Evolutionary conservation across 2,113 vertebrate species (phyloP).

Genomic region (Pedionomus torquatus): DNA sequence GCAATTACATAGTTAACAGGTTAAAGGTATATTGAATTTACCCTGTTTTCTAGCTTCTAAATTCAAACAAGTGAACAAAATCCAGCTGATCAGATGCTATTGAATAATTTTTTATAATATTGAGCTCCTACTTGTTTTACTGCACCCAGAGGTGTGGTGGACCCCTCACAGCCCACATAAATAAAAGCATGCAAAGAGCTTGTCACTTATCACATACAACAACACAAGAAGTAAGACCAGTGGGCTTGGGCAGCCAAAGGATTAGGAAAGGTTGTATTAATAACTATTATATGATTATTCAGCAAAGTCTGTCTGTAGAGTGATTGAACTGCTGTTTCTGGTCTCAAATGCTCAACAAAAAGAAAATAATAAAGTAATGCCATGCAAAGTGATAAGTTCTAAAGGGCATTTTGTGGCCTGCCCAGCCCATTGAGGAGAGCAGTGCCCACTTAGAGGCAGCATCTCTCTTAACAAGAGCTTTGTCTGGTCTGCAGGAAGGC

Average conservation of each 20-base stretch:
- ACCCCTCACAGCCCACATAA: not conserved
- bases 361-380: not conserved
- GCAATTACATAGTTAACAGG: not conserved
- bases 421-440: not conserved
- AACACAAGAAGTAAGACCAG: not conserved
- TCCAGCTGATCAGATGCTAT: not conserved
- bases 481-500: not conserved
- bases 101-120: not conserved
- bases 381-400: not conserved
- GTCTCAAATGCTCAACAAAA: not conserved
- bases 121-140: not conserved
- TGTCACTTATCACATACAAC: not conserved
- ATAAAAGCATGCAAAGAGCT: not conserved
- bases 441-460: fast-evolving
- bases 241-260: not conserved
- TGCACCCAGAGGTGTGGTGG: not conserved
- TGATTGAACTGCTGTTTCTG: not conserved
- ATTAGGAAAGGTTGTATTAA: not conserved
- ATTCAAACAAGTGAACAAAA: not conserved
- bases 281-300: not conserved
- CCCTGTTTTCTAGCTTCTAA: not conserved
- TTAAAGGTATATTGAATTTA: not conserved
- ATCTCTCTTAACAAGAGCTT: not conserved
- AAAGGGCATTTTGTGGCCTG: not conserved
- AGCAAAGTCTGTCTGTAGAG: not conserved